These are phyloP conservation scores for Daubentonia madagascariensis DNA, from an alignment of 2,113 vertebrate species.

Conservation along the genomic window DNA sequence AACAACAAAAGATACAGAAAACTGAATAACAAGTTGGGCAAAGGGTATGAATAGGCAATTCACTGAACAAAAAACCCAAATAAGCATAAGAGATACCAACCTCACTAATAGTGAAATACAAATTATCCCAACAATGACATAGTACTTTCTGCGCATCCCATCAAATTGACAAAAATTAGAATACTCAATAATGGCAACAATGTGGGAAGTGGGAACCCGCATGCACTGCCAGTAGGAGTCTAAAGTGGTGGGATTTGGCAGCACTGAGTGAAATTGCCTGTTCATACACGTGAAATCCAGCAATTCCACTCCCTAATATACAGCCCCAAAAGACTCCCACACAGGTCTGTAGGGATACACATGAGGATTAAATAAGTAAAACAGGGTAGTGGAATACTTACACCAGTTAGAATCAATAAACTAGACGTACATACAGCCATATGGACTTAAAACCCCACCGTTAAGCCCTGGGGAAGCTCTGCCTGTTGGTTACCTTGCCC, in stretches of 20 bases:
- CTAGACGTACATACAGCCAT: neutral
- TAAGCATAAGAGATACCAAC: neutral
- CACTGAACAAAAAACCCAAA: neutral
- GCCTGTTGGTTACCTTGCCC: neutral
- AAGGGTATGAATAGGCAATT: neutral
- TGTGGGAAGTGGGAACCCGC: neutral
- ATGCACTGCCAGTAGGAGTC: no score
- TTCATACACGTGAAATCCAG: neutral
- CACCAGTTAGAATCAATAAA: neutral
- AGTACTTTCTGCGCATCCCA: neutral
- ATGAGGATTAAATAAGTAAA: neutral
- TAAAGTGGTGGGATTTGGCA: neutral
- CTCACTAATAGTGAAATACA: neutral
- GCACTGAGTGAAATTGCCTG: neutral
- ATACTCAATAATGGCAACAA: neutral
- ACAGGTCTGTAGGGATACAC: accelerated
- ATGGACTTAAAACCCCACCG: neutral
- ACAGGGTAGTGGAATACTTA: neutral
- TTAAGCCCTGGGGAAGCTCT: neutral
- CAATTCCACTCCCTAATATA: neutral
- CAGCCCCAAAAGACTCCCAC: neutral
- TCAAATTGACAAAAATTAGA: neutral
- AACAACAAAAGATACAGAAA: neutral
- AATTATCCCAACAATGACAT: neutral
- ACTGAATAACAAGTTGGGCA: neutral